These are phyloP conservation scores for Naja naja DNA, from an alignment of 2,113 vertebrate species.

Conservation along the genomic window DNA sequence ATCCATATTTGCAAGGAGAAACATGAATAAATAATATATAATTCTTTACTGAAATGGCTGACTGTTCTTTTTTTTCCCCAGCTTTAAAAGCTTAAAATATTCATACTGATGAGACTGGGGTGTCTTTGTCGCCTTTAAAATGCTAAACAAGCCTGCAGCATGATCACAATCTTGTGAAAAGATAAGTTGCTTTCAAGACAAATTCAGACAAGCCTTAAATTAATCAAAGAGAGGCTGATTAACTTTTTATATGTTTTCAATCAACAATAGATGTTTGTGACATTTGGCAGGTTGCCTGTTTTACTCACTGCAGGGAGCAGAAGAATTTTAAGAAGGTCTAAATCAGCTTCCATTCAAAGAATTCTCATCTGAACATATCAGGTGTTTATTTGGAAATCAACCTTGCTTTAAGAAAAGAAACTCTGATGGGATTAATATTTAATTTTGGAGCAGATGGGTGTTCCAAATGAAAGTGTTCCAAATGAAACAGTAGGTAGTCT, in stretches of 20 bases:
- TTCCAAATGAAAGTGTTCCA: not conserved
- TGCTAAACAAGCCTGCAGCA: slow-evolving; percentile 30
- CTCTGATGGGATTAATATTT: not conserved
- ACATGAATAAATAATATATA: slow-evolving; percentile 46
- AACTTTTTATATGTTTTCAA: slow-evolving; percentile 14
- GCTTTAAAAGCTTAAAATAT: slow-evolving; percentile 32
- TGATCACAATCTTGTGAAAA: slow-evolving; percentile 33
- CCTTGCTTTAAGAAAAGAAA: not conserved
- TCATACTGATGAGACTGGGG: slow-evolving; percentile 9
- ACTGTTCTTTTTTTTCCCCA: slow-evolving; percentile 40
- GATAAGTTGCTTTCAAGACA: slow-evolving; percentile 37
- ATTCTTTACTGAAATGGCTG: slow-evolving; percentile 44
- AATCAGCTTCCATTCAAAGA: slow-evolving; percentile 8
- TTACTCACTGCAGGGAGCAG: slow-evolving; percentile 24
- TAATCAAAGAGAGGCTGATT: slow-evolving; percentile 16
- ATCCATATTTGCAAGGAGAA: slow-evolving; percentile 38
- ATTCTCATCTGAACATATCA: not conserved
- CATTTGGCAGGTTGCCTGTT: slow-evolving; percentile 31
- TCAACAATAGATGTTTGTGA: not conserved
- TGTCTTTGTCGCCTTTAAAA: slow-evolving; percentile 36
- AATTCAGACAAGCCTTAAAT: slow-evolving; percentile 36
- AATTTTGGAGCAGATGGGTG: not conserved
- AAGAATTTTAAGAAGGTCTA: slow-evolving; percentile 4
- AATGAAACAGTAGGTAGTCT: not conserved
- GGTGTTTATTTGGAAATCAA: not conserved